Conservation (phyloP, 2,113 vertebrate genomes). For the Cheirogaleus medius region DNA sequence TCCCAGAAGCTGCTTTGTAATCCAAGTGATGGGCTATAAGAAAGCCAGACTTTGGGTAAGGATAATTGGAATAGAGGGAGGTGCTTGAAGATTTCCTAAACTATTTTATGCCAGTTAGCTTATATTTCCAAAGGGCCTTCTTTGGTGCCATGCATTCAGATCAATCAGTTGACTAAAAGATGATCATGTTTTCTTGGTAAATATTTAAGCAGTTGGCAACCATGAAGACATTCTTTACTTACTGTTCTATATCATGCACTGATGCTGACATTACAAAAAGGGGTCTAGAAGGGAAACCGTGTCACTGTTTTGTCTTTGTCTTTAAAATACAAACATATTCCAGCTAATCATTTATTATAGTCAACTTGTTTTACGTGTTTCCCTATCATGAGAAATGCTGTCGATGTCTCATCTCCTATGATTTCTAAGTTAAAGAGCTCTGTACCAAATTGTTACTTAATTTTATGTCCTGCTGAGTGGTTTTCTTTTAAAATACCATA, state of each 20-base stretch:
- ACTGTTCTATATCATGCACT: background rate
- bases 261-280: background rate
- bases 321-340: slow-evolving; percentile 26
- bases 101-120: background rate
- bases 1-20: slow-evolving; percentile 6
- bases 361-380: background rate
- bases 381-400: background rate
- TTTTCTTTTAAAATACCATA: slow-evolving; percentile 58
- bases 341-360: background rate
- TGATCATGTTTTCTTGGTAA: slow-evolving; percentile 30
- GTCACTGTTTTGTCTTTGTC: slow-evolving; percentile 23
- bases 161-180: background rate
- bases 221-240: slow-evolving; percentile 26
- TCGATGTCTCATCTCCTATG: slow-evolving; percentile 35
- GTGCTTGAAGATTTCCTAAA: background rate
- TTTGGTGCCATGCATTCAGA: background rate
- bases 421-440: slow-evolving; percentile 64
- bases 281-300: slow-evolving; percentile 21
- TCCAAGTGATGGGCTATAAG: background rate
- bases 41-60: background rate
- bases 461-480: slow-evolving; percentile 61
- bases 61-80: background rate
- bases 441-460: slow-evolving; percentile 42
- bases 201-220: slow-evolving; percentile 44
- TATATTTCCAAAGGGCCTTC: background rate